These are phyloP conservation scores for Caenorhabditis inopinata DNA, from an alignment of 1,140 invertebrate species.

Conservation along the genomic window DNA sequence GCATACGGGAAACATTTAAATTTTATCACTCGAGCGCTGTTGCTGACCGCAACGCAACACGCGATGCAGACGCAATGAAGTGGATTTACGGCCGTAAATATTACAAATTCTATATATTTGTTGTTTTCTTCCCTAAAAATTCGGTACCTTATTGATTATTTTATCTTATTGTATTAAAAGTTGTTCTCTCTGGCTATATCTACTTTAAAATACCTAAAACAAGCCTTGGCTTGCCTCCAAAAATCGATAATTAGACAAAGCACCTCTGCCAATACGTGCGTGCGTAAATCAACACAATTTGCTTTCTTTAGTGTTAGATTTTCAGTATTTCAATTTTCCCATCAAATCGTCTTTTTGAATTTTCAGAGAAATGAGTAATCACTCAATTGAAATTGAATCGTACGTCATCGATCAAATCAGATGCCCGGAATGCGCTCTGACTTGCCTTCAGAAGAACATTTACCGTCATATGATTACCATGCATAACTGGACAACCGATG, in stretches of 20 bases:
- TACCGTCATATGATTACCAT: slow-evolving; percentile 1
- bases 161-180: no score
- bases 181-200: no score
- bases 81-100: slow-evolving; percentile 16
- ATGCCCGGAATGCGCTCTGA: neutral
- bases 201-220: no score
- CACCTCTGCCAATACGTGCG: no score
- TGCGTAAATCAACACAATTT: no score
- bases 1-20: neutral
- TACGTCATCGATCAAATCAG: neutral
- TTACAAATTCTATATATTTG: neutral
- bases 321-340: no score
- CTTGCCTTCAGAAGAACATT: neutral
- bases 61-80: neutral
- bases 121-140: no score
- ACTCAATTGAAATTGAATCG: neutral
- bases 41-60: neutral
- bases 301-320: no score
- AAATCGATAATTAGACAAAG: no score
- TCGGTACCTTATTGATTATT: no score
- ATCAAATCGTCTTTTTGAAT: neutral
- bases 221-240: no score
- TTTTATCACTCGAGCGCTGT: neutral
- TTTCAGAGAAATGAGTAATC: no score
- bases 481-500: neutral